Evolutionary conservation across 2,113 vertebrate genomes (phyloP).

Genomic region (Colaptes auratus): DNA sequence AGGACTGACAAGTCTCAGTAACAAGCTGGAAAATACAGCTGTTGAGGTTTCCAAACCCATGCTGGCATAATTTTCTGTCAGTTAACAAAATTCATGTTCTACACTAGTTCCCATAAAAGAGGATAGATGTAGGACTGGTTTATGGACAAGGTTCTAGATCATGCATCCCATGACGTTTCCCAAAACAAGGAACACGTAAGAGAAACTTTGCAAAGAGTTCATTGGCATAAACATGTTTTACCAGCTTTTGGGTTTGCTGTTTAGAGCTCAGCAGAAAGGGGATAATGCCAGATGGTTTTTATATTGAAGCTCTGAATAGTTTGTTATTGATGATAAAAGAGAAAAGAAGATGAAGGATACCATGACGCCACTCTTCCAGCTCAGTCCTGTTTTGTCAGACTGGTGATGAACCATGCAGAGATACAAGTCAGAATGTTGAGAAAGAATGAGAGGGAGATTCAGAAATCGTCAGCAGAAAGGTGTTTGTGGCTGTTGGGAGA

Average conservation of each 20-base stretch:
- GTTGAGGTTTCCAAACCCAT: neutral
- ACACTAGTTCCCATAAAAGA: neutral
- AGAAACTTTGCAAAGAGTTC: conserved; percentile 7
- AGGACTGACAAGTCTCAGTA: neutral
- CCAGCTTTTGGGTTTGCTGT: conserved; percentile 27
- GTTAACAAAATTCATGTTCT: neutral
- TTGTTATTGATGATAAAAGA: conserved; percentile 44
- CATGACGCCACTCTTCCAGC: conserved; percentile 14
- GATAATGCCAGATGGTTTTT: conserved; percentile 46
- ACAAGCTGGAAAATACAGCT: neutral
- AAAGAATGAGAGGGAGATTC: conserved; percentile 24
- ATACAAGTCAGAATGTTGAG: conserved; percentile 33
- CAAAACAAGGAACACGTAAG: neutral
- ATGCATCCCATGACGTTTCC: neutral
- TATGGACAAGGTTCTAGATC: neutral
- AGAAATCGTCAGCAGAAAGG: neutral
- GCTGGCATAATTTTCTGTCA: neutral
- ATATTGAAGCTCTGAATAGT: neutral
- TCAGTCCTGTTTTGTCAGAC: conserved; percentile 52
- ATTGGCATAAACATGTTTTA: conserved; percentile 16
- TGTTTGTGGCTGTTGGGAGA: conserved; percentile 29
- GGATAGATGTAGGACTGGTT: neutral
- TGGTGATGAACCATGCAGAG: neutral
- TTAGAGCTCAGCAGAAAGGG: conserved; percentile 47
- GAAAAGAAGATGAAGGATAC: conserved; percentile 52